phyloP scores from a whole-genome alignment of 2,888 invertebrate genomes.

The Coecobrya sp. region DNA sequence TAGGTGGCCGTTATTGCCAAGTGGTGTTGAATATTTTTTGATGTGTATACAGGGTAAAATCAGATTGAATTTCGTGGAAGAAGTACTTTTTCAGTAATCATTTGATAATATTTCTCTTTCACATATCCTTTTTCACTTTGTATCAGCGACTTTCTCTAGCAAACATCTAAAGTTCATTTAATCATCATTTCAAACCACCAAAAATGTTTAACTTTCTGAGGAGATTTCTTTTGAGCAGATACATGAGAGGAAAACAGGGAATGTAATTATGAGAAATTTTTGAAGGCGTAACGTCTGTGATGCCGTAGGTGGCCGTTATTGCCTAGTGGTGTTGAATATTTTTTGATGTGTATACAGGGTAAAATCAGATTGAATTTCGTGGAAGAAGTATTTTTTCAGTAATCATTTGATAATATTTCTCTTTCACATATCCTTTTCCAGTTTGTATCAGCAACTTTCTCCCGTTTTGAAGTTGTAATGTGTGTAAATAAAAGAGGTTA shows the following conservation, averaged over 20 bases:
- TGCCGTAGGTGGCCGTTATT: background rate
- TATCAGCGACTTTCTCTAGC: background rate
- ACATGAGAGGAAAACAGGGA: no score
- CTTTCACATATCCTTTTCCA: background rate
- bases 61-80: conserved; percentile 21
- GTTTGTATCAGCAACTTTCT: background rate
- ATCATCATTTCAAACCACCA: no score
- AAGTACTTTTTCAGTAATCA: background rate
- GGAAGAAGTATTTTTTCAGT: background rate
- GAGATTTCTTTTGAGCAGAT: no score
- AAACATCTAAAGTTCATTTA: no score
- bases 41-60: background rate
- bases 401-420: conserved; percentile 14
- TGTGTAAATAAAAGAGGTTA: conserved; percentile 66
- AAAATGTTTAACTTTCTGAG: no score
- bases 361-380: conserved; percentile 29
- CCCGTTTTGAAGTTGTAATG: background rate
- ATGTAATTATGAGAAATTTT: background rate
- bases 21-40: background rate
- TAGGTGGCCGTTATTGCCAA: background rate
- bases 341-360: background rate
- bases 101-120: conserved; percentile 11
- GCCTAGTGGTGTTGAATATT: background rate
- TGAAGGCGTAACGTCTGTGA: background rate
- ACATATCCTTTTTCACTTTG: background rate